phyloP scores from a whole-genome alignment of 23 tunicate species.

The Halocynthia aurantium region DNA sequence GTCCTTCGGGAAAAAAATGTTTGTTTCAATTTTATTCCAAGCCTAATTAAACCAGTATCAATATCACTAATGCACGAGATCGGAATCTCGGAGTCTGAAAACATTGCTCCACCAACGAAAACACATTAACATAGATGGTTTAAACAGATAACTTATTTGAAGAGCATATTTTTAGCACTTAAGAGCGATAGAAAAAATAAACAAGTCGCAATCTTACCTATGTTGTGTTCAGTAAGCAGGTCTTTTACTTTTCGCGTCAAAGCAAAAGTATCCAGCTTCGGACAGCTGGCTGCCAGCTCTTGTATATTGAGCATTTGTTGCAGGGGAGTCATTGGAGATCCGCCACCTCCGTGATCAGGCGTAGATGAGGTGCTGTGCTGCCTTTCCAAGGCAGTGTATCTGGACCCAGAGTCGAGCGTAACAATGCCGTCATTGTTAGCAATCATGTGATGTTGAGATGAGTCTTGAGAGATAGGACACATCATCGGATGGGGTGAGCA shows the following conservation, averaged over 20 bases:
- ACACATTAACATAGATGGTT: neutral
- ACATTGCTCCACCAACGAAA: neutral
- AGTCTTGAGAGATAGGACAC: neutral
- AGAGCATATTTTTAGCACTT: neutral
- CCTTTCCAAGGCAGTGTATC: neutral
- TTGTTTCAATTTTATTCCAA: neutral
- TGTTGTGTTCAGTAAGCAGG: constrained; percentile 42
- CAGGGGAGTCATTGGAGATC: constrained; percentile 19
- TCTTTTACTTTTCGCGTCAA: constrained; percentile 46
- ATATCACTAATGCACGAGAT: neutral
- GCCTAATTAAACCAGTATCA: neutral
- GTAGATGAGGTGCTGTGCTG: constrained; percentile 1
- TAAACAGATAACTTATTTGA: neutral
- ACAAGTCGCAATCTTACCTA: constrained; percentile 20
- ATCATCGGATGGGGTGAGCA: neutral
- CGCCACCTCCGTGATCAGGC: neutral
- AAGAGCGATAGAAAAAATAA: neutral
- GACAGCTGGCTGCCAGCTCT: constrained; percentile 28
- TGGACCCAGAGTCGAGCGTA: no score
- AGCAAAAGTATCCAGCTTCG: constrained; percentile 32
- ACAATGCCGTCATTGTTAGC: no score
- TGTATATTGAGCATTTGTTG: constrained; percentile 33
- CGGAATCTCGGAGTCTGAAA: neutral
- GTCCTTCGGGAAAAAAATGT: constrained; percentile 15
- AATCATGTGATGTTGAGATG: no score